Evolutionary conservation across 64 coral and sea anemone species (phyloP).

Genomic region (Exaiptasia diaphana): DNA sequence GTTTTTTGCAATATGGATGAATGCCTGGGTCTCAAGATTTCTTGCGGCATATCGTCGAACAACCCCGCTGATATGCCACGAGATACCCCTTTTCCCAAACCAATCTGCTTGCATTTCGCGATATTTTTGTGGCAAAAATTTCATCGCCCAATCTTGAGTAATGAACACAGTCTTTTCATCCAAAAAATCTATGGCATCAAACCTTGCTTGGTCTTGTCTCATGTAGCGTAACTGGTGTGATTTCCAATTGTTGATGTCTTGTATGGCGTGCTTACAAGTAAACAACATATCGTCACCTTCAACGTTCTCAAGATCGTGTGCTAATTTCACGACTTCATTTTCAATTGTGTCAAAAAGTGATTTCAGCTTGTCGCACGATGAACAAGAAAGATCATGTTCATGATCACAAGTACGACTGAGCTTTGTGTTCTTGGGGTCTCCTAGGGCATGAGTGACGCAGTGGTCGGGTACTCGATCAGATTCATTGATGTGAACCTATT

Average conservation of each 20-base stretch:
- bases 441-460: constrained; percentile 2
- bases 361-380: background rate
- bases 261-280: background rate
- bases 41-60: background rate
- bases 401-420: background rate
- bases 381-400: background rate
- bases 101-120: background rate
- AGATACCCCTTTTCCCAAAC: background rate
- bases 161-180: background rate
- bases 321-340: background rate
- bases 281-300: background rate
- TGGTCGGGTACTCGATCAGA: background rate
- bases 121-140: background rate
- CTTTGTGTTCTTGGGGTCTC: background rate
- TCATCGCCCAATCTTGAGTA: background rate
- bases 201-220: background rate
- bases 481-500: constrained; percentile 3
- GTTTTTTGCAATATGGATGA: background rate
- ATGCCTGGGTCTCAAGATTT: background rate
- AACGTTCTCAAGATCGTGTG: background rate
- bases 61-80: background rate
- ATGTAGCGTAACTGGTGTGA: background rate
- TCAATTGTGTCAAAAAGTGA: background rate
- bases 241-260: background rate
- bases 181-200: background rate